Evolutionary conservation across 64 coral and sea anemone species (phyloP), one percentile per base, ranked within the genome.

Genomic region (Platygyra sinensis): DNA sequence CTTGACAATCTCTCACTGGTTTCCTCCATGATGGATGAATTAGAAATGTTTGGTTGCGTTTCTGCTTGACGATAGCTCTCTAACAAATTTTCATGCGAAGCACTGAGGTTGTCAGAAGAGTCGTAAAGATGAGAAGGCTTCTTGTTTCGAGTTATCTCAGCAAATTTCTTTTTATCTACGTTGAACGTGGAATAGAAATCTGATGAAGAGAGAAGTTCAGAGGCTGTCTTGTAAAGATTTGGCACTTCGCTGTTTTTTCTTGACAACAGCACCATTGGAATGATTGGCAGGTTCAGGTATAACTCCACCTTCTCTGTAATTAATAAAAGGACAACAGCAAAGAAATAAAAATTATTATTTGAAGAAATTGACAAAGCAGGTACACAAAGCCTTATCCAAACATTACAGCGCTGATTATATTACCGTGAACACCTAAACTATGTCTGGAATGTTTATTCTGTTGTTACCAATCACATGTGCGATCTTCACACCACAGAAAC

Each of bases 111-210:
- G 24, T 88, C 87, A n/a, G 86, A 89, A 12, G 81, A 85, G 13
- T 79, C 90, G 54, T 39, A 75, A 79, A 77, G 49, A 62, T 77
- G 80, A 17, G 59, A 59, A 31, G 51, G 36, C 54, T 92, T 87
- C 20, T 86, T 87, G 65, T 94, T 88, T 36, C 75, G 82, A 17
- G 88, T 89, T 87, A 96, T 88, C 13, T 86, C 65, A 51, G 83
- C 89, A 71, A 87, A 96, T 61, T 79, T 88, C 1, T 30, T 57
- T 80, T 87, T 72, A 52, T 97, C 95, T 71, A 97, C 95, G 78
- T 92, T 75, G 50, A 94, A 97, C 1, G 95, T 97, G 79, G 88
- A 82, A 51, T 90, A 97, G 61, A 97, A 97, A 72, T 97, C 94
- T 73, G 88, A 73, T 22, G 74, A 60, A 15, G 75, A 76, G 1